phyloP scores from a whole-genome alignment of 37 sponge, comb jelly and placozoan species.

The Spongilla lacustris region DNA sequence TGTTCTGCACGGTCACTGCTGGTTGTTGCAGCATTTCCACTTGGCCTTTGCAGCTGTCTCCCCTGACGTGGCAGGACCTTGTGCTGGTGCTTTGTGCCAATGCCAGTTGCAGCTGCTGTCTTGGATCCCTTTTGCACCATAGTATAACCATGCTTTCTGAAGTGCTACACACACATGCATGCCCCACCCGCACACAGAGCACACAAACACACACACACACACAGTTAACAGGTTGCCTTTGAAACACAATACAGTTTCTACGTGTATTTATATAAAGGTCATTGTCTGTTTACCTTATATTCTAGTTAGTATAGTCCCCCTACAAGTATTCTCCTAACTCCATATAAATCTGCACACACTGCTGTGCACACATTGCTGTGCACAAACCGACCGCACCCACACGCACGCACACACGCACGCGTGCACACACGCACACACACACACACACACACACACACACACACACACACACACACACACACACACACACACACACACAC shows the following conservation, averaged over 20 bases:
- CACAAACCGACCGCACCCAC: too few species aligned
- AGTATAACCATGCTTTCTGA: not conserved
- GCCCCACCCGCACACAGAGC: not conserved
- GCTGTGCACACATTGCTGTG: too few species aligned
- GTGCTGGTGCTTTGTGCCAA: not conserved
- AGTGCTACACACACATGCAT: not conserved
- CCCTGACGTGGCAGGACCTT: not conserved
- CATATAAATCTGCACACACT: too few species aligned
- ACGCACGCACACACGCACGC: not conserved
- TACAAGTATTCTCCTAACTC: too few species aligned
- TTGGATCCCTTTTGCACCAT: not conserved
- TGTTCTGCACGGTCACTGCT: not conserved
- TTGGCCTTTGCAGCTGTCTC: not conserved
- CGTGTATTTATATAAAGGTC: too few species aligned
- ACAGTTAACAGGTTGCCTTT: too few species aligned
- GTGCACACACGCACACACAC: not conserved
- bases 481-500: slow-evolving; percentile 22
- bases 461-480: not conserved
- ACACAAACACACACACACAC: not conserved
- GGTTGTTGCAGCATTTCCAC: not conserved
- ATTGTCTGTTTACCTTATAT: too few species aligned
- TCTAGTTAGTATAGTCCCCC: too few species aligned
- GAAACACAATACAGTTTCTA: too few species aligned
- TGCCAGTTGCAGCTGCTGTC: not conserved
- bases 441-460: slow-evolving; percentile 27